Base-by-base conservation (phyloP, 2,113 vertebrate genomes). In the Lutjanus erythropterus region DNA sequence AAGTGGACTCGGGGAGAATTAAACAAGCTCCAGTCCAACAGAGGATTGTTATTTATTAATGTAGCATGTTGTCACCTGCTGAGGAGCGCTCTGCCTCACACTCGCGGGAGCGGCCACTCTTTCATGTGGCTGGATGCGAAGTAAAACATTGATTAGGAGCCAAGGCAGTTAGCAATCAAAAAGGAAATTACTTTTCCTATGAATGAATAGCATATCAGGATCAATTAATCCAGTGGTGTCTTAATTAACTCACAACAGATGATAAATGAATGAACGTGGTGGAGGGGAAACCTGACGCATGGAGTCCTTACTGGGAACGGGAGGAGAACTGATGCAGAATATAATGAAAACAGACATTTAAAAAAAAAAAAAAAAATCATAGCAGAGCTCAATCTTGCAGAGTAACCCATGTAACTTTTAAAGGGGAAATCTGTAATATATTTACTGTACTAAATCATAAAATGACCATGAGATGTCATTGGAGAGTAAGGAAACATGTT, bases 181-280 rank as follows among this genome's bases (percentile, higher is more conserved):
- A 83, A 86, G 86, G 83, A 94, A 92, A 93, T 84, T 65, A 84
- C 71, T 85, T 87, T 84, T 87, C 75, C 80, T 80, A 67, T 84
- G 71, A 87, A 89, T 88, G 86, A 90, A 84, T 86, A 83, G 83
- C 88, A 90, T 80, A 94, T 88, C 83, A 81, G 84, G 84, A 91
- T 81, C 86, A 93, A 91, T 93, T 91, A 92, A 92, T 86, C 82
- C 42, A 23, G 31, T 33, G 42, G 41, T 55, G 78, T 87, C 85
- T 89, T 91, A 90, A 92, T 89, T 75, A 88, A 87, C 70, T 86
- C 74, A 46, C 64, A 47, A 67, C 75, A 76, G 80, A 84, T 62
- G 86, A 81, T 68, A 46, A 83, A 71, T 80, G n/a, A 85, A 77
- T 75, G 15, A 55, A 60, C 25, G 50, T 39, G 16, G n/a, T 21